Conservation (phyloP, 30 jellyfish, hydroid and myxozoan genomes). For the Mastigias papua region DNA sequence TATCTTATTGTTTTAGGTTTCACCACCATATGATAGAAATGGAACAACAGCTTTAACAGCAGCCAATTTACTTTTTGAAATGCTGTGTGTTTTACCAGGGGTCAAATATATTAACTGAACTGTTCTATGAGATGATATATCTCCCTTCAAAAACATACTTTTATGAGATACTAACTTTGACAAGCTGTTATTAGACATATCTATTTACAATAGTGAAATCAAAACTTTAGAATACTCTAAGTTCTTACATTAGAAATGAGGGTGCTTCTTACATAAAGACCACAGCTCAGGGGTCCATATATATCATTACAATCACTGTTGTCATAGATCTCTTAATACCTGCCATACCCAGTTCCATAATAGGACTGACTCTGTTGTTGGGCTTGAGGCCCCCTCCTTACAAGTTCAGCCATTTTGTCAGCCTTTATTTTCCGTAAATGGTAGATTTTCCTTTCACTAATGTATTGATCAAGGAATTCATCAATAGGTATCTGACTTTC, state of each 20-base stretch:
- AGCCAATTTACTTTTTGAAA: conserved; percentile 86
- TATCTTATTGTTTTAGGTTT: conserved; percentile 62
- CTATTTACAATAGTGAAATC: not conserved
- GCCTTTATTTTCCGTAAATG: conserved; percentile 86
- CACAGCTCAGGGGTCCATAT: not conserved
- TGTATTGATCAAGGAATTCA: conserved; percentile 77
- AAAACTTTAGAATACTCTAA: not conserved
- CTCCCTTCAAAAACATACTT: too few relatives aligned
- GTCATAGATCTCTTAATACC: conserved; percentile 29
- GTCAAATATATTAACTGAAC: conserved; percentile 50
- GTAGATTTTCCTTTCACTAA: conserved; percentile 78
- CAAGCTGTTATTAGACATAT: not conserved
- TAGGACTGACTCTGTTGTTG: conserved; percentile 57
- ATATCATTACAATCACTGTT: too few relatives aligned
- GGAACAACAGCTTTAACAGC: conserved; percentile 92
- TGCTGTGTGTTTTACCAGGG: conserved; percentile 95
- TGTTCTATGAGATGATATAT: not conserved
- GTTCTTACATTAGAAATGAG: not conserved
- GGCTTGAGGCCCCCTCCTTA: conserved; percentile 62
- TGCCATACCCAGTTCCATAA: conserved; percentile 66
- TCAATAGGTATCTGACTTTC: conserved; percentile 75
- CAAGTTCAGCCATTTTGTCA: conserved; percentile 86
- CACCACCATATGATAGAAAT: conserved; percentile 86
- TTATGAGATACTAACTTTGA: not conserved
- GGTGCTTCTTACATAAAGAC: not conserved